Evolutionary conservation across 1,140 invertebrate species (phyloP), one percentile per base, ranked within the genome.

Genomic region (Aleiodes sp.): DNA sequence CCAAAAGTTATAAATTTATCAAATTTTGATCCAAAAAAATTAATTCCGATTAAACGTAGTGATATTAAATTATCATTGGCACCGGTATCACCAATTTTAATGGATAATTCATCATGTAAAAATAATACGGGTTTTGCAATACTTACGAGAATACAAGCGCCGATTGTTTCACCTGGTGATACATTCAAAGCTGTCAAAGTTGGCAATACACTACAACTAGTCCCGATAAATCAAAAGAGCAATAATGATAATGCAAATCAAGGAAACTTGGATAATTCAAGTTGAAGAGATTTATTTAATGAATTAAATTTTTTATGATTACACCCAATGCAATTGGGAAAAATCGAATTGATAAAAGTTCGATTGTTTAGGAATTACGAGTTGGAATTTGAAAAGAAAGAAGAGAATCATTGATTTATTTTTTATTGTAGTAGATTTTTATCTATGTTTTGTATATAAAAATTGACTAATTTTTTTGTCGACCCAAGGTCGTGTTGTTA

Each of bases 161-260:
- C 72, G 10, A 69, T 64, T 12, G 69, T 78, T 52, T 75, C 76
- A 28, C 70, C 76, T 4, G 76, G 76, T 65, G 76, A 78, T 69
- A 75, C 71, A 16, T 75, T 76, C 41, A 73, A 76, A 68, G 76
- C 75, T 41, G 65, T 78, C 19, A 72, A 78, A 75, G 70, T 76
- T 24, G 76, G 75, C 9, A 72, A 78, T 67, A 76, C 75, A 0
- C 66, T 78, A 37, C 74, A 76, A 65, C 65, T 78, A 10, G 70
- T 78, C 19, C 74, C 73, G 19, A 71, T 78, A n/a, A 67, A 74
- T 37, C 43, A 62, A 65, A 62, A 73, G 33, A 68, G 46, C 37
- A 68, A 68, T 73, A 59, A 28, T 61, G 67, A 60, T 31, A 46
- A 56, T 16, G 12, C 59, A 28, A 71, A 71, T 61, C 19, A 16